phyloP scores from a whole-genome alignment of 2,888 invertebrate species.

The Autographa gamma region DNA sequence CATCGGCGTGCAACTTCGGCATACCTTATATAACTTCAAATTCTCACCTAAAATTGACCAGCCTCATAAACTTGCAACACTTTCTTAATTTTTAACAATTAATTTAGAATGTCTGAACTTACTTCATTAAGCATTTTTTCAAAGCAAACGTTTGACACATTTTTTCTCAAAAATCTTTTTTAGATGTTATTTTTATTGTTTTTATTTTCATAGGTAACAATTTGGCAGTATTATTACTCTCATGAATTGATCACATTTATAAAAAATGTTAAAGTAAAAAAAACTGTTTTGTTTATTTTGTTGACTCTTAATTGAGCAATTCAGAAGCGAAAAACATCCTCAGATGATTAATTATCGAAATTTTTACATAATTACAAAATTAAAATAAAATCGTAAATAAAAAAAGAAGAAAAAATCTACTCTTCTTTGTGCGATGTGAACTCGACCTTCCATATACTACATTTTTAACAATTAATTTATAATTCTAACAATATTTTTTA shows the following conservation, averaged over 20 bases:
- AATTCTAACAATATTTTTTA: conserved; percentile 64
- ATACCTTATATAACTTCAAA: conserved; percentile 42
- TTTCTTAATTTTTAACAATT: conserved; percentile 66
- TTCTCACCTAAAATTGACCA: conserved; percentile 82
- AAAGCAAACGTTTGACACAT: conserved; percentile 68
- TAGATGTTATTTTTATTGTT: conserved; percentile 51
- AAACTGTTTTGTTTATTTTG: conserved; percentile 12
- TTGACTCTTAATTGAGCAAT: conserved; percentile 57
- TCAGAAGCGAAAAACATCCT: conserved; percentile 35
- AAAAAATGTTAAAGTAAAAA: conserved; percentile 9
- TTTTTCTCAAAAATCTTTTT: conserved; percentile 52
- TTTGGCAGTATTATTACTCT: conserved; percentile 70
- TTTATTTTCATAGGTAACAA: conserved; percentile 49
- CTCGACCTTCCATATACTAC: conserved; percentile 78
- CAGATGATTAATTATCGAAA: conserved; percentile 7
- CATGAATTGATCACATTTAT: conserved; percentile 31
- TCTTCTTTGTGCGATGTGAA: conserved; percentile 84
- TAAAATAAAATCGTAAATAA: conserved; percentile 22
- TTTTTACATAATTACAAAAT: conserved; percentile 12
- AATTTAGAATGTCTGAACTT: conserved; percentile 77
- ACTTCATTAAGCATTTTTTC: conserved; percentile 55
- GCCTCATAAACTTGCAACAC: conserved; percentile 59
- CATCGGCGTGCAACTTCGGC: conserved; percentile 52
- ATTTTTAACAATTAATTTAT: conserved; percentile 80
- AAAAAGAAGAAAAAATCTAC: conserved; percentile 67